Percentiles rank a stretch among this genome's conserved stretches.
phyloP scores from a whole-genome alignment of 2,888 invertebrate genomes.

The Kryphioiulus occultus region DNA sequence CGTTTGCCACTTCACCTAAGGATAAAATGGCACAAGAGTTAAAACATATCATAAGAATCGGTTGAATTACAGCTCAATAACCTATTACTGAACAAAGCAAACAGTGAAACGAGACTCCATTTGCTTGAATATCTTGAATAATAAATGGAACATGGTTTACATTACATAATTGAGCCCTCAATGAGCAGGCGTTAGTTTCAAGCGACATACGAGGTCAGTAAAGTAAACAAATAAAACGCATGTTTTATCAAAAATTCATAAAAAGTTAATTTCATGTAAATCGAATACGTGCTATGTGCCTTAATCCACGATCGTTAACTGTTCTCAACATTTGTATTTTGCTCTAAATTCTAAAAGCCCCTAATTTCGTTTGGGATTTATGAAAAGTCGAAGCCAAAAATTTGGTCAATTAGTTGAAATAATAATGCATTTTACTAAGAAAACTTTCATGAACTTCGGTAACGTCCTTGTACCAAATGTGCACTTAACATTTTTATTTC shows the following conservation, averaged over 20 bases:
- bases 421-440: too few relatives aligned
- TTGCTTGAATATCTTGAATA: neutral
- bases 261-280: neutral
- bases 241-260: neutral
- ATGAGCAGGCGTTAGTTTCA: neutral
- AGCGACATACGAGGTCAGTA: neutral
- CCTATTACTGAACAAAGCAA: neutral
- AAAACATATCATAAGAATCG: neutral
- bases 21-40: neutral
- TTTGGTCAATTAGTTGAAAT: too few relatives aligned
- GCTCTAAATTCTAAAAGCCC: too few relatives aligned
- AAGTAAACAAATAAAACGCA: neutral
- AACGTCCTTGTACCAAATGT: too few relatives aligned
- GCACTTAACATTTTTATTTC: too few relatives aligned
- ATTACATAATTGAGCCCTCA: neutral
- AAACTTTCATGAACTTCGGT: too few relatives aligned
- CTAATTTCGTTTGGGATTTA: too few relatives aligned
- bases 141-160: neutral
- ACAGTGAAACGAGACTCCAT: neutral
- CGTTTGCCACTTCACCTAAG: neutral
- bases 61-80: neutral
- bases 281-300: neutral
- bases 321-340: too few relatives aligned
- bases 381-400: too few relatives aligned
- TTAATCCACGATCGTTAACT: too few relatives aligned